phyloP scores from a whole-genome alignment of 1,140 invertebrate genomes.

The Diabrotica undecimpunctata region DNA sequence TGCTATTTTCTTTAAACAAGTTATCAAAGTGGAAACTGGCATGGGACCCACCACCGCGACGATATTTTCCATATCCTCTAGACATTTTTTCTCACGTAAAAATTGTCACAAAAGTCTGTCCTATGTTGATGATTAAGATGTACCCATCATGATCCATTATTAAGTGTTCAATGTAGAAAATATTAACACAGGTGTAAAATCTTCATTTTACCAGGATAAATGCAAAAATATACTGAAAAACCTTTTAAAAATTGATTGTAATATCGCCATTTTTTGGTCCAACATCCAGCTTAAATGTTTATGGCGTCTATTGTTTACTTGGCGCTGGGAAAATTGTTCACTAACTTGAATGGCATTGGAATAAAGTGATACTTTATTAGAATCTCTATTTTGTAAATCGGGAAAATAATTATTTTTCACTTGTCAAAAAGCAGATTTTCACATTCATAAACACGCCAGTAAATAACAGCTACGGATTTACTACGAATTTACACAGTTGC shows the following conservation, averaged over 20 bases:
- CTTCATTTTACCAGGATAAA: neutral
- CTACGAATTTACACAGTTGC: conserved; percentile 13
- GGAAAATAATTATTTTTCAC: conserved; percentile 23
- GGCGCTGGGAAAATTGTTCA: neutral
- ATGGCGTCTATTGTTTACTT: neutral
- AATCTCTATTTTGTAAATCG: conserved; percentile 1
- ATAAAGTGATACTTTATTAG: no score
- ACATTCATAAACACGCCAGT: conserved; percentile 41
- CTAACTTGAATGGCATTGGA: neutral
- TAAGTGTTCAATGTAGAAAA: neutral
- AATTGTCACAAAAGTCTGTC: neutral
- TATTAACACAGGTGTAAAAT: neutral
- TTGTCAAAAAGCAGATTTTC: conserved; percentile 35
- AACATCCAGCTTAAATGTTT: conserved; percentile 4
- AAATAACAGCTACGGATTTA: conserved; percentile 32
- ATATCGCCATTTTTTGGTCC: conserved; percentile 21
- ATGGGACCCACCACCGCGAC: conserved; percentile 52
- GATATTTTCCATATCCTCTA: conserved; percentile 57
- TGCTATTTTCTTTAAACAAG: conserved; percentile 81
- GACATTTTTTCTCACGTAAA: conserved; percentile 46
- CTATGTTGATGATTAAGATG: neutral
- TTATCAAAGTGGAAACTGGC: conserved; percentile 71
- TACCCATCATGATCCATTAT: conserved; percentile 1
- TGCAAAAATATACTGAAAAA: neutral
- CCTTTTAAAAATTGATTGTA: conserved; percentile 18